Base-by-base conservation (phyloP, 2,888 invertebrate genomes). In the Leucoptera coffeella region DNA sequence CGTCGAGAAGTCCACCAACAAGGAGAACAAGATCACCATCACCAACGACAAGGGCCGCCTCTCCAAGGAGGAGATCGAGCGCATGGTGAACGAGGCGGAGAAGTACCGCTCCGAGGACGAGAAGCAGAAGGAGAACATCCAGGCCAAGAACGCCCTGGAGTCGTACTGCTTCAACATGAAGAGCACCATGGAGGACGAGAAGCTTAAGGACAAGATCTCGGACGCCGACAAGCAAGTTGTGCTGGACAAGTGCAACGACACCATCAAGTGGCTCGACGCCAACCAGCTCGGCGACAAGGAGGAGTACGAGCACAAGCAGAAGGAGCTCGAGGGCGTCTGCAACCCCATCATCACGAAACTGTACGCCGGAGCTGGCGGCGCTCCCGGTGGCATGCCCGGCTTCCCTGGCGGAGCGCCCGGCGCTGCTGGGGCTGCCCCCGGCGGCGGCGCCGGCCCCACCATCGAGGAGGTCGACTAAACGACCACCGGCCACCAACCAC, bases 141-240 rank as follows among this genome's bases (percentile, higher is more conserved):
- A 85, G 30, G 83, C 91, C 31, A 92, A 92, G 77, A 88, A 90
- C 50, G 77, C 78, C 2, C 73, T 94, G 27, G 88, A 95, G 61
- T 85, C 87, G 2, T 93, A 92, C 56, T 81, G 87, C 58, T 94
- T 89, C 74, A 88, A 89, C 75, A 91, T 97, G 85, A 97, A 97
- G 80, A 85, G 88, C 37, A 87, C 89, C 33, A 82, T 87, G 57
- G 95, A 96, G 50, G 96, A 95, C 47, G 94, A 95, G 40, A 94
- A 94, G 57, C 73, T 94, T 36, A 94, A 95, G 73, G 88, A 85
- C 50, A 92, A 92, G 67, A 82, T 94, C 51, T 64, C 81, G 1
- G 89, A 88, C 38, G 61, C 81, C 1, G 93, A 94, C 57, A 85
- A 85, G 60, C 82, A 78, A 40, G 78, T 72, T 26, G 86, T 92